A percentile compares a stretch with the other conserved stretches of the same genome.
Conservation (phyloP, 2,113 vertebrate species). For the Microtus montanus region DNA sequence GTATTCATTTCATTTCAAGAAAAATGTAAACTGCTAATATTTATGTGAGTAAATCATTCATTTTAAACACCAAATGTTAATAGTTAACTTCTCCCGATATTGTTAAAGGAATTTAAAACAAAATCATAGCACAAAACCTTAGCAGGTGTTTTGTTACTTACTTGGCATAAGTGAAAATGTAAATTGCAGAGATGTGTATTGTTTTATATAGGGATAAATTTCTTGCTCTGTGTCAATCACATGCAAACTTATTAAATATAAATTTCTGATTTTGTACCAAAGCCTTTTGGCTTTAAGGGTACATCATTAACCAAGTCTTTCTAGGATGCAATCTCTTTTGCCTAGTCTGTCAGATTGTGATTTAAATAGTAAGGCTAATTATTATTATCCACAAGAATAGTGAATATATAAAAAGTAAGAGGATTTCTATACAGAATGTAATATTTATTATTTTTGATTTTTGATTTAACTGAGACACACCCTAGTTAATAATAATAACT, state of each 20-base stretch:
- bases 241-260: background rate
- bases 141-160: background rate
- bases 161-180: fast-evolving
- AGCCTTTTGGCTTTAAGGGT: background rate
- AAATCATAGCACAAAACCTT: background rate
- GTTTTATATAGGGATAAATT: background rate
- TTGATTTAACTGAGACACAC: conserved; percentile 74
- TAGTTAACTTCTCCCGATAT: background rate
- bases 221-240: background rate
- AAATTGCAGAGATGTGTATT: background rate
- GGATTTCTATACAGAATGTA: conserved; percentile 63
- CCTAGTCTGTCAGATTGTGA: background rate
- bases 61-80: background rate
- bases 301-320: fast-evolving
- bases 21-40: background rate
- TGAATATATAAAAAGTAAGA: conserved; percentile 55
- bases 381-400: conserved; percentile 73
- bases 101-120: background rate
- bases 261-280: background rate
- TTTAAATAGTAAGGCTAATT: conserved; percentile 70
- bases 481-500: conserved; percentile 70
- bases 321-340: background rate
- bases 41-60: background rate
- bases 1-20: background rate
- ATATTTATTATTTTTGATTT: conserved; percentile 72